Base-by-base conservation (phyloP, 2,113 vertebrate genomes). In the Mus spicilegus region DNA sequence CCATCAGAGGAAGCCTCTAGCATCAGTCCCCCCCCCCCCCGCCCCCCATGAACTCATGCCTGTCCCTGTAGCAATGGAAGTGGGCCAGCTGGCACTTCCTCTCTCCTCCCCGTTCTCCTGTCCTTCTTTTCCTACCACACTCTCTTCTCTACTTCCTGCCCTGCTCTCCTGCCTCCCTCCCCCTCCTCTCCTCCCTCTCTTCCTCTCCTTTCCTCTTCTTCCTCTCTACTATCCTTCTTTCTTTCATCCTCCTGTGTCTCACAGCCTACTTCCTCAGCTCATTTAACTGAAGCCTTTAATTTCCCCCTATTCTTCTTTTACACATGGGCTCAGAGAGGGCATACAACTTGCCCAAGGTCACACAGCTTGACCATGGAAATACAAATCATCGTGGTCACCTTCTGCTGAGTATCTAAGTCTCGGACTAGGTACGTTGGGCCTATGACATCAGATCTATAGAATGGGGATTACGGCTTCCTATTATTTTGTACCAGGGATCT, bases 141-240 rank as follows among this genome's bases (percentile, higher is more conserved):
- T 28, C 46, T 78, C 6, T 28, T 39, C 75, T 77, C 78, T 22
- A 9, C 42, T 73, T 73, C 51, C 24, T 30, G 16, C 78, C 19
- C 51, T 28, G 30, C 51, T 46, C 56, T 14, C 81, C 7, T 20
- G 19, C 98, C 97, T 97, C 65, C 98, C n/a, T 96, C 30, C 12
- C 70, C 13, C 51, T 67, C 13, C n/a, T 30, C 26, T 22, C 6
- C 7, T 46, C 20, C 39, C 24, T 9, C 11, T 16, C 22, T 14
- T 6, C 39, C 10, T 16, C 22, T 14, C 6, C 28, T 28, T 67
- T 67, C 17, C 17, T n/a, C 33, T 39, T 5, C 11, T 69, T 19
- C 42, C 24, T 20, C 7, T 17, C 12, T 24, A 89, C 96, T 96
- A 92, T 7, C 4, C 39, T 51, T 56, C 5, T 8, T 36, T 20